These are phyloP conservation scores for Strigamia transsilvanica DNA, from an alignment of 2,888 invertebrate species.

Conservation along the genomic window DNA sequence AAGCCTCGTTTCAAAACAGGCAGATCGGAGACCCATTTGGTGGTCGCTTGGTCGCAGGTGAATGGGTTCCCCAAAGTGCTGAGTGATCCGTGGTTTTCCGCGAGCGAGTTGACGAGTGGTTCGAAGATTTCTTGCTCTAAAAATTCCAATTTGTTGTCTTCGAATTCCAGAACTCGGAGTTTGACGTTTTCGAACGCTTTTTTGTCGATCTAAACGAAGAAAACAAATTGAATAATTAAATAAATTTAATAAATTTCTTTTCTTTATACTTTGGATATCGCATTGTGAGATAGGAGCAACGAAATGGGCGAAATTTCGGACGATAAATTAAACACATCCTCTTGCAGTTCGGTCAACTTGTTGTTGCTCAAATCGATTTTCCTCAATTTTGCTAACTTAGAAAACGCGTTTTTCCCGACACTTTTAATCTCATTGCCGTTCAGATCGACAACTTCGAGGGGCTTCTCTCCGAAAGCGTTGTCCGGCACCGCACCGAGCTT, in stretches of 20 bases:
- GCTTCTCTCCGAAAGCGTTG: slow-evolving; percentile 34
- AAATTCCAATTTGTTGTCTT: slow-evolving; percentile 48
- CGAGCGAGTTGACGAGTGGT: background rate
- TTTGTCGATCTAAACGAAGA: slow-evolving; percentile 27
- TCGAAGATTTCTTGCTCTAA: background rate
- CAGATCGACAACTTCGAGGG: slow-evolving; percentile 16
- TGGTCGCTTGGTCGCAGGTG: background rate
- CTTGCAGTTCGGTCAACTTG: slow-evolving; percentile 34
- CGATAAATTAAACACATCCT: background rate
- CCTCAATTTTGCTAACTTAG: slow-evolving; percentile 2
- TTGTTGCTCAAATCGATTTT: slow-evolving; percentile 29
- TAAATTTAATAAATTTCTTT: too few species aligned
- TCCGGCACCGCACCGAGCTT: background rate
- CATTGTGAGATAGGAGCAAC: slow-evolving; percentile 6
- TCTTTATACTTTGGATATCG: slow-evolving; percentile 1
- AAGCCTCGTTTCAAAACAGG: background rate
- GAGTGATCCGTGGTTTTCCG: background rate
- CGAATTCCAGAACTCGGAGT: background rate
- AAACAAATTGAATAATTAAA: background rate
- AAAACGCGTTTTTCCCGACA: slow-evolving; percentile 37
- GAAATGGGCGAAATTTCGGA: background rate
- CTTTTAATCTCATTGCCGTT: background rate
- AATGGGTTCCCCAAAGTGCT: slow-evolving; percentile 15
- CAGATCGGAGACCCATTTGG: background rate
- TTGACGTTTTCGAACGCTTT: slow-evolving; percentile 13